Base-by-base conservation (phyloP, 2,888 invertebrate species). In the Hypomecis punctinalis region DNA sequence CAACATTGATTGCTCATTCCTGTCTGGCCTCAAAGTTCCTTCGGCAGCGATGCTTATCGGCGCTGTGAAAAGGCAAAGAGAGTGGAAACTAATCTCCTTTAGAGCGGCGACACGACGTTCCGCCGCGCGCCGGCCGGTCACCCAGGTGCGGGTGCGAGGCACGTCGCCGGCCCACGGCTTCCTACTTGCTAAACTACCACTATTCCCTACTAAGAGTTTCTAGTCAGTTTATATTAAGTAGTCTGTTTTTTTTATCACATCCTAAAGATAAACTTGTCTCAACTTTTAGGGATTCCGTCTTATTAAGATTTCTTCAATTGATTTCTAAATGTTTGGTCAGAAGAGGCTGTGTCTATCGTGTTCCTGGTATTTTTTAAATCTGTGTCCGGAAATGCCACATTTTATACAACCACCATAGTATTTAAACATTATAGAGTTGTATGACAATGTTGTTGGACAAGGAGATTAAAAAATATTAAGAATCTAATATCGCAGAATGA, bases 1-100 rank as follows among this genome's bases (percentile, higher is more conserved):
- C 66, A 70, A 67, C 57, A 64, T 74, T 65, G 72, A 74, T 74
- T 77, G 73, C 74, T 76, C 73, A 68, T 74, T 74, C 69, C 70
- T 69, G 67, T 74, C 70, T 70, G 69, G 67, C 77, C 73, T 67
- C 73, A 75, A 75, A 75, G 72, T 78, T 77, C 68, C 61, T 59
- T 62, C 63, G 64, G 71, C 71, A 58, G 69, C 52, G 78, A 80
- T 81, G 71, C 76, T 77, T 79, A 79, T 79, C 76, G 76, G 61
- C 70, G 71, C 73, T 64, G 75, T 80, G 79, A 80, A 82, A 83
- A 80, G 80, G 79, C 75, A 78, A 77, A 76, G 75, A 76, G 76
- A 69, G 70, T 72, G 69, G 72, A 75, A 81, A 80, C 78, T 83
- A 82, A 85, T 84, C 78, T 82, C 70, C 68, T 82, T 77, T 77